Percentiles rank a stretch among this genome's conserved stretches.
These are phyloP conservation scores for Microplitis manilae DNA, from an alignment of 2,888 invertebrate species.

Conservation along the genomic window DNA sequence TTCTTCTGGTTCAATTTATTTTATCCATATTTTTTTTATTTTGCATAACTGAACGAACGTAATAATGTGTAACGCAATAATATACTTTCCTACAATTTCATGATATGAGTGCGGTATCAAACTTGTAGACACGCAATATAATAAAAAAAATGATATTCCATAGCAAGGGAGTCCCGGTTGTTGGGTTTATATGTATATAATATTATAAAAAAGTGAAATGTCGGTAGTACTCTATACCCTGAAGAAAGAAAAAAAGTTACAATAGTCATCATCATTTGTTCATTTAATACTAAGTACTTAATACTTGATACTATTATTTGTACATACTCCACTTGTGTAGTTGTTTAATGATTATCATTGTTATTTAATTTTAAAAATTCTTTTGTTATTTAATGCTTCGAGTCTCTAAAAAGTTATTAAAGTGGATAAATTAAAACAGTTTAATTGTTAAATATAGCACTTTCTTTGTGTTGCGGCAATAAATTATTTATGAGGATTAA, in stretches of 20 bases:
- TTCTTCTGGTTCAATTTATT: conserved; percentile 29
- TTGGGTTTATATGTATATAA: not conserved
- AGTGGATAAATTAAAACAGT: not conserved
- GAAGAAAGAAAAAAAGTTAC: not conserved
- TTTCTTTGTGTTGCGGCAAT: not conserved
- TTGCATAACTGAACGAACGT: conserved; percentile 51
- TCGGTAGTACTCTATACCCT: not conserved
- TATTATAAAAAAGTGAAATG: not conserved
- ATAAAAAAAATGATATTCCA: conserved; percentile 27
- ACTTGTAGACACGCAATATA: conserved; percentile 52
- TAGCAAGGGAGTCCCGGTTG: conserved; percentile 17
- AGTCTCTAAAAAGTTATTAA: not conserved
- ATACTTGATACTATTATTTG: too few relatives aligned
- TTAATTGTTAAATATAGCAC: not conserved
- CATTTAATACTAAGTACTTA: not conserved
- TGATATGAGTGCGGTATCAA: conserved; percentile 42
- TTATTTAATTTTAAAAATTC: not conserved
- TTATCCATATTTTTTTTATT: conserved; percentile 39
- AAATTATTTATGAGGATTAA: not conserved
- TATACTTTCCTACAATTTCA: conserved; percentile 47
- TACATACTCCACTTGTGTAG: too few relatives aligned
- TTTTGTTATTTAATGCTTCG: not conserved
- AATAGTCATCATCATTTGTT: not conserved
- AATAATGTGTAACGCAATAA: conserved; percentile 51
- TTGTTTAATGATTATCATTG: too few relatives aligned